These are phyloP conservation scores for Laticauda laticaudata DNA, from an alignment of 2,113 vertebrate species.

Conservation along the genomic window DNA sequence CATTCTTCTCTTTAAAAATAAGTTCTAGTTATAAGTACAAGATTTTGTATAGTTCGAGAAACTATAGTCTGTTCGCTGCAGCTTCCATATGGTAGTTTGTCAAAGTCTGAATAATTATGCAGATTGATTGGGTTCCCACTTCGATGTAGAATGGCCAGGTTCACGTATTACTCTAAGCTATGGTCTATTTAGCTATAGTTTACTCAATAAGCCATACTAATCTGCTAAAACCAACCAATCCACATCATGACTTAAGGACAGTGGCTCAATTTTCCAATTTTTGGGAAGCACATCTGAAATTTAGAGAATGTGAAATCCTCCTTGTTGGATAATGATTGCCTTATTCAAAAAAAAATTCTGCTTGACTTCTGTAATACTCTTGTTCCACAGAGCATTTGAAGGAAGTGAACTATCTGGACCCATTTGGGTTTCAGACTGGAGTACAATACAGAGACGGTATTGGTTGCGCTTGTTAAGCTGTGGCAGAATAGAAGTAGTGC, in stretches of 20 bases:
- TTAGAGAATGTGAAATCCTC: background rate
- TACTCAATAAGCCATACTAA: background rate
- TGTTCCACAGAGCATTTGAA: background rate
- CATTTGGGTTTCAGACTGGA: background rate
- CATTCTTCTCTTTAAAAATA: constrained; percentile 49
- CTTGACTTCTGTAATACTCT: background rate
- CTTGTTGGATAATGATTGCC: background rate
- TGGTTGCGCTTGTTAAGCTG: background rate
- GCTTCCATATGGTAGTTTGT: background rate
- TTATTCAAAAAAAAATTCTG: background rate
- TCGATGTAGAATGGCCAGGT: background rate
- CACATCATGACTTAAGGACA: background rate
- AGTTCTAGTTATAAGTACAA: background rate
- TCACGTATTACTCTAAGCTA: background rate
- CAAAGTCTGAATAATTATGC: background rate
- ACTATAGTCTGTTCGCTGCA: background rate
- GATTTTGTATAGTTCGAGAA: background rate
- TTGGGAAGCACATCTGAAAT: background rate
- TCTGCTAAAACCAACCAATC: background rate
- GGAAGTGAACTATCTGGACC: background rate
- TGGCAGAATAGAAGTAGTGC: background rate
- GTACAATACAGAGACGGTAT: background rate
- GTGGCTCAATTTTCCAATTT: background rate
- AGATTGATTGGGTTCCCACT: background rate
- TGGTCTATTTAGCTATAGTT: background rate